A percentile compares a stretch with the other conserved stretches of the same genome.
Conservation (phyloP, 2,888 invertebrate genomes). For the Stenoptilia bipunctidactyla region DNA sequence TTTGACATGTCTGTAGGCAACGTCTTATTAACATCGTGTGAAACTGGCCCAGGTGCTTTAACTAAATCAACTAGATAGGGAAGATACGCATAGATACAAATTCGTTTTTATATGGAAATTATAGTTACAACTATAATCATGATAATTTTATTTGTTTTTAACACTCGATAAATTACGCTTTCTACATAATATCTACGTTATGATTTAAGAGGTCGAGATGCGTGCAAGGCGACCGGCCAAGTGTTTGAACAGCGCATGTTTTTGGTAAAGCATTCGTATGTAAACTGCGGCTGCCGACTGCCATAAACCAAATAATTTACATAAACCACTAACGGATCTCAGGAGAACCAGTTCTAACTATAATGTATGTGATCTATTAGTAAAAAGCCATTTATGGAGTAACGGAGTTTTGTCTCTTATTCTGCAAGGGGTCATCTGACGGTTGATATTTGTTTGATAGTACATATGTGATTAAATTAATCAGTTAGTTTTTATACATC, state of each 20-base stretch:
- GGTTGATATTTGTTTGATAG: too few relatives aligned
- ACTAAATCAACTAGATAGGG: too few relatives aligned
- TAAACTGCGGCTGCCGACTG: constrained; percentile 60
- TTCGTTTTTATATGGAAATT: too few relatives aligned
- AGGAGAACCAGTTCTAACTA: constrained; percentile 56
- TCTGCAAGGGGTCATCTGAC: constrained; percentile 1
- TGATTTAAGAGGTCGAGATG: constrained; percentile 6
- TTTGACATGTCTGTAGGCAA: too few relatives aligned
- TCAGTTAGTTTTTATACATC: too few relatives aligned
- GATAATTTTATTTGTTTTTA: too few relatives aligned
- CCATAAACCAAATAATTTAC: constrained; percentile 63
- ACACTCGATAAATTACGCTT: constrained; percentile 46
- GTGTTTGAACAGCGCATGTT: constrained; percentile 9
- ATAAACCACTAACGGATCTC: constrained; percentile 69
- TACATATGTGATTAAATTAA: too few relatives aligned
- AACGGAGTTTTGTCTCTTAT: constrained; percentile 1
- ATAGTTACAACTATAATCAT: too few relatives aligned
- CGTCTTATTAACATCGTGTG: too few relatives aligned
- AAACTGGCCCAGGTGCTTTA: too few relatives aligned
- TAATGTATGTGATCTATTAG: constrained; percentile 68
- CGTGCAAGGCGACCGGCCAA: background rate
- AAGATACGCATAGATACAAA: too few relatives aligned
- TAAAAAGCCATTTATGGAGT: constrained; percentile 42
- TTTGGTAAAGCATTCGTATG: constrained; percentile 46
- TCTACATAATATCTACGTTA: constrained; percentile 41